phyloP scores from a whole-genome alignment of 2,888 invertebrate genomes.

The Lasioglossum morio region DNA sequence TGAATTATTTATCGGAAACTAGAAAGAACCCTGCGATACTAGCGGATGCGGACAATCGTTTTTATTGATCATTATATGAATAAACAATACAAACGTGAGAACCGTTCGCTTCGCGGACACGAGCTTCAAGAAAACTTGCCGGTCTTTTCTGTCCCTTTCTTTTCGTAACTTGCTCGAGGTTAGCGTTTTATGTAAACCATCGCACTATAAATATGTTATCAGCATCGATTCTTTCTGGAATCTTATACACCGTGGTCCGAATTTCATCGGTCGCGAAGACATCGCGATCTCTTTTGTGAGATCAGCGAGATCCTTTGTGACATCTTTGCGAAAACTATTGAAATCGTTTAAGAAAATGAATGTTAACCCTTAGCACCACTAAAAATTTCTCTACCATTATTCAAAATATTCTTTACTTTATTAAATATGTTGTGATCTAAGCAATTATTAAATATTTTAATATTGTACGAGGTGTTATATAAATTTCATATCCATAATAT shows the following conservation, averaged over 20 bases:
- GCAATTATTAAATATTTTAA: no score
- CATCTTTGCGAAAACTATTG: no score
- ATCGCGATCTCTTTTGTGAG: background rate
- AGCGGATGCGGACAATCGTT: conserved; percentile 5
- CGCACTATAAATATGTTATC: background rate
- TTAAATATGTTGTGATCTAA: no score
- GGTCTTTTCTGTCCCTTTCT: background rate
- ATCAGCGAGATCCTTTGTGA: background rate
- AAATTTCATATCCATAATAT: no score
- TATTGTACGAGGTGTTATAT: no score
- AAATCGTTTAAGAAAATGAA: background rate
- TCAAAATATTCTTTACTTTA: no score
- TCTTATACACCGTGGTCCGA: background rate
- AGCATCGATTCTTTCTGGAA: background rate
- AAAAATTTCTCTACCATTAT: no score
- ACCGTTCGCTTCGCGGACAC: background rate
- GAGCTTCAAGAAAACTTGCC: background rate
- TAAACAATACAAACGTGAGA: conserved; percentile 27
- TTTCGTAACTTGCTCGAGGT: conserved; percentile 13
- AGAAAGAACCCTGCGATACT: conserved; percentile 1
- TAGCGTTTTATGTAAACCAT: background rate
- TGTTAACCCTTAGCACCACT: no score
- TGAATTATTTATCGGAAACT: conserved; percentile 42
- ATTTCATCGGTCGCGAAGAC: background rate
- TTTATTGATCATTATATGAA: conserved; percentile 48